phyloP scores from a whole-genome alignment of 1,140 invertebrate genomes.

The Melanaphis sacchari region DNA sequence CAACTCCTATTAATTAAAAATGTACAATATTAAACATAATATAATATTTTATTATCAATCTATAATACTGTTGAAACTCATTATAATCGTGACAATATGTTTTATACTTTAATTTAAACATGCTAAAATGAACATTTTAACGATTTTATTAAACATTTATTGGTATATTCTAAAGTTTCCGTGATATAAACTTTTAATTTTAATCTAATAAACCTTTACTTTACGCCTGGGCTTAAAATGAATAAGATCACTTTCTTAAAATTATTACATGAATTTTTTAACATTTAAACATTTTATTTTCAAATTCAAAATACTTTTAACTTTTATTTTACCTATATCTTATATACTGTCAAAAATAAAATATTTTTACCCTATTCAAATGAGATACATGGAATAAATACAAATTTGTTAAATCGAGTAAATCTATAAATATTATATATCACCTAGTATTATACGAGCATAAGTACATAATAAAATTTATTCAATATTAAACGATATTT shows the following conservation, averaged over 20 bases:
- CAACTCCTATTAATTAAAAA: no score
- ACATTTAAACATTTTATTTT: not conserved
- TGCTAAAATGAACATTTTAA: not conserved
- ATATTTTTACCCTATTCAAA: not conserved
- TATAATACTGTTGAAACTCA: not conserved
- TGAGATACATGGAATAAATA: not conserved
- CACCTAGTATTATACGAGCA: no score
- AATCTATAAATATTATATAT: no score
- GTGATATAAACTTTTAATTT: not conserved
- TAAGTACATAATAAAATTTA: not conserved
- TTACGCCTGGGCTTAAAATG: not conserved
- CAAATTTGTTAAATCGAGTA: not conserved
- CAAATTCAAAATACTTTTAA: not conserved
- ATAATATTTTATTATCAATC: not conserved
- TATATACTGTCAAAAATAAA: not conserved
- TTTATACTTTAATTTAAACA: no score
- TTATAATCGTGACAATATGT: not conserved
- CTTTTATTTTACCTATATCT: not conserved
- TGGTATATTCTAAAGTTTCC: not conserved
- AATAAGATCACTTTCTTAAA: not conserved
- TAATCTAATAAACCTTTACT: not conserved
- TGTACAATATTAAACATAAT: not conserved
- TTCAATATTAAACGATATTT: not conserved
- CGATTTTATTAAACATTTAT: not conserved
- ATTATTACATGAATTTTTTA: not conserved